Percentiles rank a stretch among this genome's conserved stretches.
phyloP scores from a whole-genome alignment of 2,113 vertebrate species.

The Calonectris borealis region DNA sequence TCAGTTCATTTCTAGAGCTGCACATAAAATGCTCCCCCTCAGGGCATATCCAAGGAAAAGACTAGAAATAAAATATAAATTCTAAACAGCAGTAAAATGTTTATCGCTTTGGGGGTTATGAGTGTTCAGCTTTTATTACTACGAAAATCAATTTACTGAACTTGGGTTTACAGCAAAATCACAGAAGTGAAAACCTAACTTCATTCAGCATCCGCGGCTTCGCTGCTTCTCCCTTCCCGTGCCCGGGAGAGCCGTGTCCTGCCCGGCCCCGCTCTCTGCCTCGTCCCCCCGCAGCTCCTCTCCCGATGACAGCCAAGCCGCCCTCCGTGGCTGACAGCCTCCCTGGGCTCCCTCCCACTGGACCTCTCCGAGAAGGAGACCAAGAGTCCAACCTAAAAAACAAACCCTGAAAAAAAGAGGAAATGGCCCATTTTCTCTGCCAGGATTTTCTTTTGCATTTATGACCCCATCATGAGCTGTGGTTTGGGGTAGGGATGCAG shows the following conservation, averaged over 20 bases:
- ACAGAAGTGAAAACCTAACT: constrained; percentile 50
- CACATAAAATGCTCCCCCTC: constrained; percentile 54
- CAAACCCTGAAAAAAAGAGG: not conserved
- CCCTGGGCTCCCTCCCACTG: not conserved
- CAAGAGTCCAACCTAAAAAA: not conserved
- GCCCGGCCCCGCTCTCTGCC: rapidly evolving
- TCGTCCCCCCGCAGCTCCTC: not conserved
- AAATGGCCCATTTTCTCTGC: not conserved
- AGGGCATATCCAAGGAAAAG: constrained; percentile 48
- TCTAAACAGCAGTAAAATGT: constrained; percentile 69
- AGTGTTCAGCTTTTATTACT: constrained; percentile 69
- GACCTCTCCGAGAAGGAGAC: not conserved
- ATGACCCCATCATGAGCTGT: rapidly evolving
- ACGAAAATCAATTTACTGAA: constrained; percentile 70
- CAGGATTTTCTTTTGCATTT: not conserved
- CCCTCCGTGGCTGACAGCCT: not conserved
- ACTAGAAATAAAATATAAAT: constrained; percentile 69
- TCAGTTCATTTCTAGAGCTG: constrained; percentile 57
- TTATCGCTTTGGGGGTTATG: constrained; percentile 68
- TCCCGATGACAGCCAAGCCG: rapidly evolving
- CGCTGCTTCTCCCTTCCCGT: not conserved
- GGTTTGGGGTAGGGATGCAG: not conserved
- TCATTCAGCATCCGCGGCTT: not conserved
- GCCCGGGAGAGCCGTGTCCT: not conserved
- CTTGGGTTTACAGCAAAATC: constrained; percentile 63